These are phyloP conservation scores for Kryptolebias ocellatus DNA, from an alignment of 2,797 vertebrate genomes.

Conservation along the genomic window DNA sequence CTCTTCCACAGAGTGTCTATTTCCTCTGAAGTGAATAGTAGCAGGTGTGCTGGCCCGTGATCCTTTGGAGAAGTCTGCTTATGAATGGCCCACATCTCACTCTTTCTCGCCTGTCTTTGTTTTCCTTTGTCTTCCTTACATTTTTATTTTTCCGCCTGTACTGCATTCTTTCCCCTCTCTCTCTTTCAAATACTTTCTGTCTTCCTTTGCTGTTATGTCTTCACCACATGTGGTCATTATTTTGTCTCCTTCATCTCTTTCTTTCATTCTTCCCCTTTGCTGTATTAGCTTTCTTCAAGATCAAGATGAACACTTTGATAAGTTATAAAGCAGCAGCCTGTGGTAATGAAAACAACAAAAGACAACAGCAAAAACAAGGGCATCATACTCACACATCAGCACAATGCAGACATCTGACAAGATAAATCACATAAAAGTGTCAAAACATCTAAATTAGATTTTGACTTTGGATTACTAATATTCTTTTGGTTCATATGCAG, in stretches of 20 bases:
- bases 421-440: constrained; percentile 60
- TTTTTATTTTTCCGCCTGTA: constrained; percentile 63
- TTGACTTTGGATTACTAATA: constrained; percentile 37
- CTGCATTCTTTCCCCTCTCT: constrained; percentile 55
- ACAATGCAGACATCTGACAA: constrained; percentile 38
- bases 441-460: constrained; percentile 65
- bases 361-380: constrained; percentile 53
- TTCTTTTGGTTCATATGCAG: constrained; percentile 48
- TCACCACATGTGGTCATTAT: constrained; percentile 46
- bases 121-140: constrained; percentile 66
- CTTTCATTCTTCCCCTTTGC: constrained; percentile 48
- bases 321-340: constrained; percentile 47
- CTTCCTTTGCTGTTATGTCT: constrained; percentile 74
- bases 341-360: constrained; percentile 67
- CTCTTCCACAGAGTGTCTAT: constrained; percentile 87
- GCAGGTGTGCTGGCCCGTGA: constrained; percentile 86
- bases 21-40: constrained; percentile 89
- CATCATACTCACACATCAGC: constrained; percentile 40
- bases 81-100: constrained; percentile 81
- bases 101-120: constrained; percentile 69
- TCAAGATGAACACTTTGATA: constrained; percentile 64
- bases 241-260: constrained; percentile 62
- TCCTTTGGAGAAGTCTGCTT: constrained; percentile 78
- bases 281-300: constrained; percentile 49
- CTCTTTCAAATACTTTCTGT: constrained; percentile 54